Conservation (phyloP, 2,888 invertebrate genomes). For the Hydropsyche betteni region DNA sequence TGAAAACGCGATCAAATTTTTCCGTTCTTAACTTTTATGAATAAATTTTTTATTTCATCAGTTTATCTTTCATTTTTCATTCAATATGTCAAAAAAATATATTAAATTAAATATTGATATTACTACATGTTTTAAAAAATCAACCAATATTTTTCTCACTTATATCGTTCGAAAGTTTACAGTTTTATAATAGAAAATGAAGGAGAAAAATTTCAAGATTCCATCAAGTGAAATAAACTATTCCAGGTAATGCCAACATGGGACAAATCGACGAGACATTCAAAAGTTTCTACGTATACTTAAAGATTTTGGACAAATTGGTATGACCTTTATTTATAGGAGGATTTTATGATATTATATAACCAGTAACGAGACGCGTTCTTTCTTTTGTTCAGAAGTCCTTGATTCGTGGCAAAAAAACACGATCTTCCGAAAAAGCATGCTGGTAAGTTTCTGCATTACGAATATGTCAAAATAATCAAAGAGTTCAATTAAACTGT, state of each 20-base stretch:
- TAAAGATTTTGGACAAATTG: not conserved
- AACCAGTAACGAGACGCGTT: not conserved
- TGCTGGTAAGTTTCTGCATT: slow-evolving; percentile 7
- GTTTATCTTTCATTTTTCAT: too few relatives aligned
- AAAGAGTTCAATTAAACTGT: not conserved
- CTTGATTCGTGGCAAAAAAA: not conserved
- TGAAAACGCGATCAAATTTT: not conserved
- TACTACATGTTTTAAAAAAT: too few relatives aligned
- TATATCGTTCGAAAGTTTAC: too few relatives aligned
- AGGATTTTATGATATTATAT: not conserved
- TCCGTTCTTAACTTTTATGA: not conserved
- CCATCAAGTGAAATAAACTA: not conserved
- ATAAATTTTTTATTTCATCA: slow-evolving; percentile 1
- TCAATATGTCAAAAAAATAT: too few relatives aligned
- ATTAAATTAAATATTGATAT: too few relatives aligned
- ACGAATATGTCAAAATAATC: not conserved
- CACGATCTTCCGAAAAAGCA: not conserved
- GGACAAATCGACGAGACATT: not conserved
- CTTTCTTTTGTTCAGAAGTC: slow-evolving; percentile 1
- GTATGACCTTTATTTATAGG: not conserved
- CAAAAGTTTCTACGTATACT: not conserved
- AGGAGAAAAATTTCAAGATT: not conserved
- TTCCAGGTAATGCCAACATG: not conserved
- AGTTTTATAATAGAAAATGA: too few relatives aligned
- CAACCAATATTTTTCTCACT: too few relatives aligned